Evolutionary conservation across 1,140 invertebrate genomes (phyloP), one percentile per base, ranked within the genome.

Genomic region (Temnothorax nylanderi): DNA sequence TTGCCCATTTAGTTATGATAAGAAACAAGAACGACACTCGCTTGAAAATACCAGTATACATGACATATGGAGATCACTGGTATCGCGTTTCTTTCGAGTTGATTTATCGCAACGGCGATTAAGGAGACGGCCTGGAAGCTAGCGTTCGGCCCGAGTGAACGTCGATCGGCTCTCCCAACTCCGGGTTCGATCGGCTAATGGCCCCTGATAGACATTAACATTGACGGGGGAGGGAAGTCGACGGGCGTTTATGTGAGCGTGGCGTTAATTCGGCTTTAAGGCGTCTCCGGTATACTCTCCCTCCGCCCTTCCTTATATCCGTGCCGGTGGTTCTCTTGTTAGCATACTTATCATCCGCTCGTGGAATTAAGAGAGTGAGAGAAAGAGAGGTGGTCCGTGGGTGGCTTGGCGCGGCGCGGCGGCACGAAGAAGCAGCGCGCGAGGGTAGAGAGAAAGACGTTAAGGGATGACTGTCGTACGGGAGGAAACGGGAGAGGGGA

Each of bases 291-390:
- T 47, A 49, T 18, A 26, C 26, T 26, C 41, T 2, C n/a, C 54
- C 47, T 67, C 47, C n/a, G 5, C 32, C 44, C 3, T 11, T 37
- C 32, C 74, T 34, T 85, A 67, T 87, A 90, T 86, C 82, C 77
- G 47, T 72, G 54, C 89, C 86, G 86, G 74, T 92, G 91, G 90
- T 91, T 93, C 91, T 94, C 94, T 94, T 94, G 94, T 95, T 95
- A 95, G 94, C 94, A 95, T 95, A 95, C 94, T 95, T 94, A 95
- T 94, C 93, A 94, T 94, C 93, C 93, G 91, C 85, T 89, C 92
- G 91, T 93, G 92, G 93, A 94, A 94, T 94, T 94, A 94, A 94
- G 93, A 92, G 87, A 92, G 89, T 72, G 86, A 75, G 85, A 62
- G 86, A 86, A 86, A 75, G 85, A 62, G 86, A 86, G 87, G 82